phyloP scores from a whole-genome alignment of 2,797 vertebrate genomes.

The Salmo trutta region DNA sequence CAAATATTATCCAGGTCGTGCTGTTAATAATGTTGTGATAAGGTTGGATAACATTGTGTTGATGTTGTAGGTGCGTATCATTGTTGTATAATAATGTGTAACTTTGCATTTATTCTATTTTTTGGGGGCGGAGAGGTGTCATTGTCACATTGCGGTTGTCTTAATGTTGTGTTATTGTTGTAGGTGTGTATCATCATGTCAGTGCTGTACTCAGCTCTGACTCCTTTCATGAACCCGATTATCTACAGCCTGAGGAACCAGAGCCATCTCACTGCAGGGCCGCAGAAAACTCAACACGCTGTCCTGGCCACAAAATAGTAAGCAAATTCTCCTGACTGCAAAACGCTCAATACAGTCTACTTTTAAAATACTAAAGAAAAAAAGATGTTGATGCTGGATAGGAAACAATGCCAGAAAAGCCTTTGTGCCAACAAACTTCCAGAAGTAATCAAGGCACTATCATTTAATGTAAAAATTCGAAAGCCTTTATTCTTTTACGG shows the following conservation, averaged over 20 bases:
- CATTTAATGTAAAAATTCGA: too few relatives aligned
- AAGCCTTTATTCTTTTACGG: too few relatives aligned
- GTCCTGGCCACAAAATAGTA: background rate
- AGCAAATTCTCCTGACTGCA: slow-evolving; percentile 1
- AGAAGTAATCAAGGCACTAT: too few relatives aligned
- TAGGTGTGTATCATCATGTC: slow-evolving; percentile 2
- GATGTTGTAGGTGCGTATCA: background rate
- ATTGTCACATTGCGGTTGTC: background rate
- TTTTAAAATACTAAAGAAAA: too few relatives aligned
- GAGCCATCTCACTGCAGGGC: background rate
- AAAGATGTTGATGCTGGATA: too few relatives aligned
- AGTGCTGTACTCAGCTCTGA: background rate
- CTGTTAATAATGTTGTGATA: background rate
- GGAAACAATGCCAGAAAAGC: too few relatives aligned
- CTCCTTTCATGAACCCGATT: slow-evolving; percentile 48
- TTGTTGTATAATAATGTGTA: background rate
- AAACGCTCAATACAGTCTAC: background rate
- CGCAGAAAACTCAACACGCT: slow-evolving; percentile 17
- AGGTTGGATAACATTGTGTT: background rate
- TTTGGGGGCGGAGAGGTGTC: background rate
- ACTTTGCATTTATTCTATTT: background rate
- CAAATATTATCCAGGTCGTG: background rate
- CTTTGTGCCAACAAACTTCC: too few relatives aligned
- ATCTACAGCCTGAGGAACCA: slow-evolving; percentile 68
- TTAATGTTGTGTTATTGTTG: background rate